A percentile compares a stretch with the other conserved stretches of the same genome.
These are phyloP conservation scores for Eubasilissa splendida DNA, from an alignment of 2,888 invertebrate genomes.

Conservation along the genomic window DNA sequence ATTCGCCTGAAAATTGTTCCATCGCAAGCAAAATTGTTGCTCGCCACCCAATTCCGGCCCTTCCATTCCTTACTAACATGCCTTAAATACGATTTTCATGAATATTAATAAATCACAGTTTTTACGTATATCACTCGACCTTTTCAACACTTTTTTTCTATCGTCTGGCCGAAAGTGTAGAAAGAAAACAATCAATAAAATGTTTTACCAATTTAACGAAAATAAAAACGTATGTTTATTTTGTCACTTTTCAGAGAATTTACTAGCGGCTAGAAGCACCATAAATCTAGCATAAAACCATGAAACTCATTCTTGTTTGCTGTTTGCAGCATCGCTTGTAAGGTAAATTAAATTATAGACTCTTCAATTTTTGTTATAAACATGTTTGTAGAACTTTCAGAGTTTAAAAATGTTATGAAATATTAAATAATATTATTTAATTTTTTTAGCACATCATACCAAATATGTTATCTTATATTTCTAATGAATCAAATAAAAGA, in stretches of 20 bases:
- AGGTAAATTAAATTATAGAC: too few relatives aligned
- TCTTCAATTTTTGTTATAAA: too few relatives aligned
- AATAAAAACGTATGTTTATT: constrained; percentile 73
- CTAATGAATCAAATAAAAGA: too few relatives aligned
- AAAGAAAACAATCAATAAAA: constrained; percentile 76
- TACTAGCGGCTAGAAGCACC: constrained; percentile 24
- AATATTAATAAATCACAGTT: constrained; percentile 73
- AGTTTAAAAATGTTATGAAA: too few relatives aligned
- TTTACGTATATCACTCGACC: constrained; percentile 71
- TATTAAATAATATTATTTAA: too few relatives aligned
- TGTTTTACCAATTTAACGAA: constrained; percentile 75
- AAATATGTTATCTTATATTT: too few relatives aligned
- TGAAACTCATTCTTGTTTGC: too few relatives aligned
- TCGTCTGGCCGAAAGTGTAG: constrained; percentile 75
- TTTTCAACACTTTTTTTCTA: constrained; percentile 72
- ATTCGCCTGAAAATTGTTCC: constrained; percentile 92
- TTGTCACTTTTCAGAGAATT: constrained; percentile 66
- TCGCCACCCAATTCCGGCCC: constrained; percentile 78
- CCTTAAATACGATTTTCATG: constrained; percentile 75
- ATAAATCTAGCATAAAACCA: not conserved
- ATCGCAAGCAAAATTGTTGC: constrained; percentile 91
- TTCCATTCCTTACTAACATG: constrained; percentile 76
- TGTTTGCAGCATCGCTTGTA: too few relatives aligned
- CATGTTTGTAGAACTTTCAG: too few relatives aligned
- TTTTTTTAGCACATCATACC: too few relatives aligned